Percentiles rank a stretch among this genome's conserved stretches.
Conservation (phyloP, 2,888 invertebrate species). For the Dexiosoma caninum region DNA sequence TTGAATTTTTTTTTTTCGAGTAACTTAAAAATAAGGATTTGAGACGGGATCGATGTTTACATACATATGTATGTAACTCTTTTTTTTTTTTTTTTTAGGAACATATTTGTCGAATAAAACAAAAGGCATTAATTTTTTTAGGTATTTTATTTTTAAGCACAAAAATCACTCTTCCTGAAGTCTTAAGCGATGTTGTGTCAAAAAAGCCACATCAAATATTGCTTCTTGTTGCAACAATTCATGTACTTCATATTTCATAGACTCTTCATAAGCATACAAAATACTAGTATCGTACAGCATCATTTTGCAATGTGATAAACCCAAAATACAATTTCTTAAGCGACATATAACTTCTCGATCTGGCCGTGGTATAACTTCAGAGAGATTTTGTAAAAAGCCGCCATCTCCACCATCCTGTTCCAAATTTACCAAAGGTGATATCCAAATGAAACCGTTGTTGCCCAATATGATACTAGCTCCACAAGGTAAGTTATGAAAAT, state of each 20-base stretch:
- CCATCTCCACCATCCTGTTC: conserved; percentile 82
- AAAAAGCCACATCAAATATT: conserved; percentile 88
- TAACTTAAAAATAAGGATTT: no score
- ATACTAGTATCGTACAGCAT: conserved; percentile 95
- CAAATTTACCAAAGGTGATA: conserved; percentile 84
- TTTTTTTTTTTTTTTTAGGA: no score
- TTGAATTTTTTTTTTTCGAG: no score
- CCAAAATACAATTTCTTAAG: conserved; percentile 92
- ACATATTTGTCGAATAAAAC: neutral
- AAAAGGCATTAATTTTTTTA: neutral
- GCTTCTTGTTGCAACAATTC: conserved; percentile 91
- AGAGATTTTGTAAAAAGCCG: conserved; percentile 88
- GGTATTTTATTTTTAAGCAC: conserved; percentile 15
- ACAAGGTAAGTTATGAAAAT: conserved; percentile 95
- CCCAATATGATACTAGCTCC: conserved; percentile 96
- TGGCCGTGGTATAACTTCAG: conserved; percentile 82
- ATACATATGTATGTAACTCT: no score
- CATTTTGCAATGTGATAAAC: conserved; percentile 91
- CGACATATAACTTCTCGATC: conserved; percentile 93
- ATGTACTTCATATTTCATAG: conserved; percentile 87
- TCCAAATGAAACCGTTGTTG: conserved; percentile 98
- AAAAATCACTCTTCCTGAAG: conserved; percentile 63
- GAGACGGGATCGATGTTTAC: no score
- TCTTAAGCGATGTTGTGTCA: conserved; percentile 86
- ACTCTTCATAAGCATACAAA: conserved; percentile 93